Conservation (phyloP, 2,888 invertebrate genomes). For the Eupeodes latifasciatus region DNA sequence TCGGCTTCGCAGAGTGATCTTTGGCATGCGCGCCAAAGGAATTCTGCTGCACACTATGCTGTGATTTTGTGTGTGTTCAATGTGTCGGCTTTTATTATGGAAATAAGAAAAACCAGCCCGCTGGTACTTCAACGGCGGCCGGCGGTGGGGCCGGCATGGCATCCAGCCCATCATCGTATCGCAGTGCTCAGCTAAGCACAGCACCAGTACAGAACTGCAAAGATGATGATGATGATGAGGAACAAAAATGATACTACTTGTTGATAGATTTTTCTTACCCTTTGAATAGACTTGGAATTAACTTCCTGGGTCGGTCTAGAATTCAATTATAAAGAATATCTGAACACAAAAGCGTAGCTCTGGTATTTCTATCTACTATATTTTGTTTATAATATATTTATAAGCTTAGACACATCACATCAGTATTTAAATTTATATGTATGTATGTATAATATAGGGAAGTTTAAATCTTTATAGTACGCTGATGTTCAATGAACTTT, state of each 20-base stretch:
- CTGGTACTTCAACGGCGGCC: too few relatives aligned
- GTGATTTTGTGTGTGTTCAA: slow-evolving; percentile 26
- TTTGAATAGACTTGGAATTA: slow-evolving; percentile 67
- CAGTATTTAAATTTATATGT: too few relatives aligned
- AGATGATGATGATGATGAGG: slow-evolving; percentile 8
- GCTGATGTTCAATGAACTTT: slow-evolving; percentile 59
- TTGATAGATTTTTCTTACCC: slow-evolving; percentile 70
- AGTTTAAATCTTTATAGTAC: slow-evolving; percentile 12
- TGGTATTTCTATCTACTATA: slow-evolving; percentile 20
- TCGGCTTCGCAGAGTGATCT: slow-evolving; percentile 68
- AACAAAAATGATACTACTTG: slow-evolving; percentile 65
- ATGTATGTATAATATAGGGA: slow-evolving; percentile 2
- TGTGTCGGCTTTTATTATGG: slow-evolving; percentile 66
- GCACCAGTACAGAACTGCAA: neutral
- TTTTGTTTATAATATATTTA: neutral
- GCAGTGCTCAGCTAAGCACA: neutral
- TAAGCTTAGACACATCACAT: slow-evolving; percentile 5
- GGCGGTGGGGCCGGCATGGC: too few relatives aligned
- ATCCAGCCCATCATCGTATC: neutral
- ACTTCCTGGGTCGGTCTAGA: slow-evolving; percentile 75
- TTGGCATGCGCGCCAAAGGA: slow-evolving; percentile 72
- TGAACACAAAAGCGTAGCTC: slow-evolving; percentile 57
- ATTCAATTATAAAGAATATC: slow-evolving; percentile 69
- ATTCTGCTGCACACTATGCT: slow-evolving; percentile 47
- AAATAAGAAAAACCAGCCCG: slow-evolving; percentile 60